phyloP scores from a whole-genome alignment of 2,113 vertebrate species.

The Diadophis punctatus region DNA sequence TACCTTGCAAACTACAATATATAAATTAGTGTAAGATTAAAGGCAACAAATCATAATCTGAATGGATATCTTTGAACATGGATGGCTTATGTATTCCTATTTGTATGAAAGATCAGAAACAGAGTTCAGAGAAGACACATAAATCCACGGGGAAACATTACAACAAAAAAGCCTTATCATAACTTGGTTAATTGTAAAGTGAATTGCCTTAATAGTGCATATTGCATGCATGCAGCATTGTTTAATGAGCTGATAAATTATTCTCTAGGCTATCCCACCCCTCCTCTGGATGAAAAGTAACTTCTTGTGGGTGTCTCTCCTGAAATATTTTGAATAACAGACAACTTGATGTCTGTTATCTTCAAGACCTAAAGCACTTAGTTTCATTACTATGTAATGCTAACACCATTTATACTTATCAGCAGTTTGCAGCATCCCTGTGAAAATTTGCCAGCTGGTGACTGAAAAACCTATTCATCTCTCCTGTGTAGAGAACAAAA shows the following conservation, averaged over 20 bases:
- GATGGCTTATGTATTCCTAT: not conserved
- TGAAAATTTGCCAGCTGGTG: not conserved
- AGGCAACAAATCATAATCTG: not conserved
- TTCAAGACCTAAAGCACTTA: constrained; percentile 18
- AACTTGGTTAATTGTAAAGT: constrained; percentile 54
- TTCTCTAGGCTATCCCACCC: constrained; percentile 45
- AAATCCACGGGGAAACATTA: constrained; percentile 1
- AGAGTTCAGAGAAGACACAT: not conserved
- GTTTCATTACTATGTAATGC: constrained; percentile 24
- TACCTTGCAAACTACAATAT: not conserved
- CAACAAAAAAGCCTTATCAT: constrained; percentile 39
- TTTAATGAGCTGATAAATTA: constrained; percentile 52
- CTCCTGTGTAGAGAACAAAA: not conserved
- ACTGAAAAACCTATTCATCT: constrained; percentile 1
- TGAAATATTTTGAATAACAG: constrained; percentile 36
- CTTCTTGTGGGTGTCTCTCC: constrained; percentile 14
- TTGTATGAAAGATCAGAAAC: not conserved
- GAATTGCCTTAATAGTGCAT: constrained; percentile 42
- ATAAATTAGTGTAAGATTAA: not conserved
- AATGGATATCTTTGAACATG: not conserved
- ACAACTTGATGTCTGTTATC: constrained; percentile 21
- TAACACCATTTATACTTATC: constrained; percentile 47
- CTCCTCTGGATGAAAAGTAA: constrained; percentile 19
- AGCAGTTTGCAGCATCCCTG: constrained; percentile 4
- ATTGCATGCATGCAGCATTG: constrained; percentile 42